Evolutionary conservation across 2,888 invertebrate species (phyloP), one percentile per base, ranked within the genome.

Genomic region (Eilema depressum): DNA sequence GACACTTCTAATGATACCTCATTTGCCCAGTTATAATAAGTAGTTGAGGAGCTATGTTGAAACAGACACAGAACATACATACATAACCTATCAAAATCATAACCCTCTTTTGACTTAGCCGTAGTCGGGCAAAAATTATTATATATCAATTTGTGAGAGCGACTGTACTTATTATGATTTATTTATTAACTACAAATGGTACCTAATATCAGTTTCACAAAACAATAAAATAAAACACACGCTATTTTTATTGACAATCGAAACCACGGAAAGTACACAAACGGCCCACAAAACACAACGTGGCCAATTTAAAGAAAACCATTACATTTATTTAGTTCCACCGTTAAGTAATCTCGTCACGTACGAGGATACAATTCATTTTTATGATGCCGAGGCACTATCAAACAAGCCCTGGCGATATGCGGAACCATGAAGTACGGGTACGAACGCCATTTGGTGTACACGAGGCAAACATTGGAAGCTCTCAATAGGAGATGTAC

Each of bases 281-380:
- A 71, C 68, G 78, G 69, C 75, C 75, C 71, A 71, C 57, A 66
- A 57, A 56, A 66, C 33, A 57, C 70, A 71, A 75, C 71, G 73
- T 66, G 68, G 68, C 69, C 74, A 81, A 83, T 79, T 77, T 77
- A 74, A 81, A 81, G 71, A 72, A 69, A 71, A 70, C 66, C 70
- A 76, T 78, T 72, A 73, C 69, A 75, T 81, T 81, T 79, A 80
- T 83, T 77, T 76, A 76, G 76, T 80, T 72, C 66, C 74, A 57
- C 76, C 76, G 77, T 79, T 84, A 83, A 82, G 77, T 60, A 82
- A 75, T 71, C 88, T 78, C 79, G 78, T 83, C 91, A 89, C 88
- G 90, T 88, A 78, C 82, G 74, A 73, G 83, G 81, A 83, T 86
- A 88, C 87, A 89, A 89, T 91, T 89, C 88, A 91, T 91, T 91